These are phyloP conservation scores for Erpornis zantholeuca DNA, from an alignment of 2,113 vertebrate genomes.

Conservation along the genomic window DNA sequence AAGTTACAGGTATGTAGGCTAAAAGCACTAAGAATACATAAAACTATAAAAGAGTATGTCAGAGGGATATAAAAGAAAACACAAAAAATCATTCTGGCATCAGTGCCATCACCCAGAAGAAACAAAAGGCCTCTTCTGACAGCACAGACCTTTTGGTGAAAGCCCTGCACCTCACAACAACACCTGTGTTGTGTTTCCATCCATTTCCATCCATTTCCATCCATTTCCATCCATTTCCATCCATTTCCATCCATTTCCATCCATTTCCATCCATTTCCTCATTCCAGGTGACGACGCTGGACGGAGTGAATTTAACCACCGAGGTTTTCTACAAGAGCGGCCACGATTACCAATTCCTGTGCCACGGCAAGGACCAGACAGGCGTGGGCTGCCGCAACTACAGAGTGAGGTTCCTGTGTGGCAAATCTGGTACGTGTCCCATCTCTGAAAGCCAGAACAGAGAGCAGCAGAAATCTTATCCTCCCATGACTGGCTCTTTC, in stretches of 20 bases:
- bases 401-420: constrained; percentile 91
- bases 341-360: constrained; percentile 89
- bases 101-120: background rate
- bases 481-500: background rate
- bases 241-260: too few species aligned
- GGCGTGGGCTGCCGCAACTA: constrained; percentile 84
- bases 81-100: too few species aligned
- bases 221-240: too few species aligned
- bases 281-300: constrained; percentile 79
- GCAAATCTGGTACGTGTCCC: constrained; percentile 83
- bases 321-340: constrained; percentile 88
- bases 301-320: constrained; percentile 79
- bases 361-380: constrained; percentile 80
- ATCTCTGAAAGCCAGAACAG: background rate
- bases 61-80: too few species aligned
- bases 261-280: too few species aligned
- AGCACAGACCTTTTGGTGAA: background rate
- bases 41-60: too few species aligned
- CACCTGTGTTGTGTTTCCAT: background rate
- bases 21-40: too few species aligned
- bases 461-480: background rate
- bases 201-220: too few species aligned
- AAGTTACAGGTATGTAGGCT: too few species aligned
- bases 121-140: background rate
- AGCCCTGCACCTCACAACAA: background rate